Conservation (phyloP, 2,797 vertebrate genomes). For the Galagoides demidoff region DNA sequence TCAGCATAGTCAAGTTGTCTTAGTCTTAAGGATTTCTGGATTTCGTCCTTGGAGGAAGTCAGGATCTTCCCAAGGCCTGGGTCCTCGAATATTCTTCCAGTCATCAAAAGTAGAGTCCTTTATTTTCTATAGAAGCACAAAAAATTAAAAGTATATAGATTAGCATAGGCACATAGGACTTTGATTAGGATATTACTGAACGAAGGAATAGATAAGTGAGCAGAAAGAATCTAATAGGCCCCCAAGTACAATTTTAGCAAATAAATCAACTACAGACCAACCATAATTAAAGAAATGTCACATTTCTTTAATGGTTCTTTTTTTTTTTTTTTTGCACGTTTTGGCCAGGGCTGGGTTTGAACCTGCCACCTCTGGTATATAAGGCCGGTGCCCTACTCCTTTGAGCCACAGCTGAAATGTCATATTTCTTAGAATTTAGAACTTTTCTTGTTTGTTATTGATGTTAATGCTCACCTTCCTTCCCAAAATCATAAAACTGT, state of each 20-base stretch:
- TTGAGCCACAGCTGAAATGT: neutral
- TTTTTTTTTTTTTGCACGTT: too few relatives aligned
- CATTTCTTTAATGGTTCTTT: neutral
- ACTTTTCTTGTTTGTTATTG: slow-evolving; percentile 35
- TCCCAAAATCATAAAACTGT: slow-evolving; percentile 2
- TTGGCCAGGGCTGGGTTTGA: too few relatives aligned
- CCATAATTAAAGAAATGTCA: neutral
- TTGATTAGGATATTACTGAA: slow-evolving; percentile 3
- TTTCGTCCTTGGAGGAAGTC: slow-evolving; percentile 85
- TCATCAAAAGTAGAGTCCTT: slow-evolving; percentile 89
- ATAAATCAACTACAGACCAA: slow-evolving; percentile 29
- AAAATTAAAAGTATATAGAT: slow-evolving; percentile 68
- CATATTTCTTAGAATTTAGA: slow-evolving; percentile 24
- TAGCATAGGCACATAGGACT: slow-evolving; percentile 22
- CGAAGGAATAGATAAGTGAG: neutral
- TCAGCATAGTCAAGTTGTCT: slow-evolving; percentile 77
- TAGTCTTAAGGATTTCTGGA: slow-evolving; percentile 80
- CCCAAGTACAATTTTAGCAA: slow-evolving; percentile 11
- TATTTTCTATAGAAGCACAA: slow-evolving; percentile 90
- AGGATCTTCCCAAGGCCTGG: slow-evolving; percentile 96
- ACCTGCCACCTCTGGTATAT: too few relatives aligned
- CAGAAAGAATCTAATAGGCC: neutral
- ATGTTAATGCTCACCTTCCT: slow-evolving; percentile 2
- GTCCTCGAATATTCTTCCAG: slow-evolving; percentile 98
- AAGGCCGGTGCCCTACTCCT: too few relatives aligned